These are phyloP conservation scores for Saccopteryx bilineata DNA, from an alignment of 2,113 vertebrate species.

Conservation along the genomic window DNA sequence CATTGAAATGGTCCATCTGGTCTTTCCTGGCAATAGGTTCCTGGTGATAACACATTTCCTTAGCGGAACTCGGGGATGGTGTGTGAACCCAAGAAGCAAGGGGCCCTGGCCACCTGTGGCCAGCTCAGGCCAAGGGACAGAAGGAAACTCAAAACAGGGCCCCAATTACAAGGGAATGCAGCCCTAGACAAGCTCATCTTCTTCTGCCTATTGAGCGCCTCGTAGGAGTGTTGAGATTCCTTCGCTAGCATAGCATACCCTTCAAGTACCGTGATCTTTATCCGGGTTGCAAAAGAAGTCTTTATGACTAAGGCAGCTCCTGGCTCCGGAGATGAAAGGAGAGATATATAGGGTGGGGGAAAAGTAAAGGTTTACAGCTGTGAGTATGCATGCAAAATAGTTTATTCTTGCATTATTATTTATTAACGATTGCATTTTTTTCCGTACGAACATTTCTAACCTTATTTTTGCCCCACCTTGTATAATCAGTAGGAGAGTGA, in stretches of 20 bases:
- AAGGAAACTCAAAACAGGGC: neutral
- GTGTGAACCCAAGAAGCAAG: slow-evolving; percentile 8
- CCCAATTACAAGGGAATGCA: neutral
- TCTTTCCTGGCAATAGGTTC: slow-evolving; percentile 25
- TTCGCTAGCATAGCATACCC: too few relatives aligned
- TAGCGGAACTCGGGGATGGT: slow-evolving; percentile 19
- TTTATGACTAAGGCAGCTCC: neutral
- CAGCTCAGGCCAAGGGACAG: neutral
- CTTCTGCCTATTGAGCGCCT: neutral
- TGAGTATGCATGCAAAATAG: neutral
- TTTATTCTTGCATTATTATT: neutral
- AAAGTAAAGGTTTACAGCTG: neutral
- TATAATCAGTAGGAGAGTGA: neutral
- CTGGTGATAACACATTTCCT: slow-evolving; percentile 58
- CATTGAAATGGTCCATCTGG: slow-evolving; percentile 69
- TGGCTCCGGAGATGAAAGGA: slow-evolving; percentile 1
- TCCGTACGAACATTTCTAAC: neutral
- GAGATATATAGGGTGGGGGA: neutral
- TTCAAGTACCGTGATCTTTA: neutral
- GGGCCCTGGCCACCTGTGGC: neutral
- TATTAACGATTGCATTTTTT: neutral
- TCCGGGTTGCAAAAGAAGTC: neutral
- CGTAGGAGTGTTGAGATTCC: neutral
- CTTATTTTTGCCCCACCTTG: neutral
- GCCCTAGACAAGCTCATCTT: neutral